Conservation (phyloP, 2,797 vertebrate genomes). For the Thalassophryne amazonica region DNA sequence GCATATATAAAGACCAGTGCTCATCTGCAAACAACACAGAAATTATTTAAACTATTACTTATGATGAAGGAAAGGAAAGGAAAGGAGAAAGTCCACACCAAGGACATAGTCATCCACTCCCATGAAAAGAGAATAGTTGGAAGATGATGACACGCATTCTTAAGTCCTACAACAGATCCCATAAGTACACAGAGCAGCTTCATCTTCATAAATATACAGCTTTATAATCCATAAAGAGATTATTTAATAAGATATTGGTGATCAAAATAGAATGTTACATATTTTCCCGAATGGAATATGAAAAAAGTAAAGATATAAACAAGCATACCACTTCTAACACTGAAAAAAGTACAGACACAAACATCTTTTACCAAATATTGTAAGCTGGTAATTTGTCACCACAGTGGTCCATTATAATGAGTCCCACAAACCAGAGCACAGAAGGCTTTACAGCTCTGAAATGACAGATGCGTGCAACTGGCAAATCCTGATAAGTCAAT, state of each 20-base stretch:
- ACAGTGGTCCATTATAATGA: neutral
- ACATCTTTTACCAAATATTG: neutral
- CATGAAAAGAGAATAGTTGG: no score
- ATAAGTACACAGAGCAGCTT: slow-evolving; percentile 8
- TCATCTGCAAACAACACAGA: no score
- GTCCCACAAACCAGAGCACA: neutral
- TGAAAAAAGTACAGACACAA: slow-evolving; percentile 8
- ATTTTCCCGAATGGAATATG: slow-evolving; percentile 24
- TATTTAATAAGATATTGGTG: neutral
- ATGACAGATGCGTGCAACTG: neutral
- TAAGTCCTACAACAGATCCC: no score
- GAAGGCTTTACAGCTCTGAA: slow-evolving; percentile 7
- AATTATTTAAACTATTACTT: no score
- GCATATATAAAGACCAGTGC: no score
- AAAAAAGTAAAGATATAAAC: neutral
- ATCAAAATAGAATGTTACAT: slow-evolving; percentile 8
- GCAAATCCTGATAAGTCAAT: neutral
- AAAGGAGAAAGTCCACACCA: no score
- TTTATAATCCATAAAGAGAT: slow-evolving; percentile 5
- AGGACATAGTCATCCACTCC: no score
- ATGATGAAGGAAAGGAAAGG: no score
- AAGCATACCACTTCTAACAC: neutral
- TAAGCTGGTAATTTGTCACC: slow-evolving; percentile 2
- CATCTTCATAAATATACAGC: neutral
- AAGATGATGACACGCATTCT: no score